These are phyloP conservation scores for Rhodeus uyekii DNA, from an alignment of 2,797 vertebrate genomes.

Conservation along the genomic window DNA sequence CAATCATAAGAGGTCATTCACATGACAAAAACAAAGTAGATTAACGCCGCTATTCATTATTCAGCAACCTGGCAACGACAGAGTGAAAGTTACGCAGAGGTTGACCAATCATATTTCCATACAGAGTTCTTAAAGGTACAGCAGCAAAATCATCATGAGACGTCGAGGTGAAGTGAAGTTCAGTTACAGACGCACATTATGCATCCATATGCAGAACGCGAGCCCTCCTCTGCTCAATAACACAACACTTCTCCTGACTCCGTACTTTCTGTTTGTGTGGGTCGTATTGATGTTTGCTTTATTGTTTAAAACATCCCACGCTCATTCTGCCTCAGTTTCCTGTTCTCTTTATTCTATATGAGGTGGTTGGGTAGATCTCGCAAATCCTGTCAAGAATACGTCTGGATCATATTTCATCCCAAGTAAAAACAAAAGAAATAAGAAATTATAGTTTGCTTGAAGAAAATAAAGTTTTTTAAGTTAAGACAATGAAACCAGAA, in stretches of 20 bases:
- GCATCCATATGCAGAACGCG: too few relatives aligned
- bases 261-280: conserved; percentile 11
- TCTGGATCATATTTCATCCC: not conserved
- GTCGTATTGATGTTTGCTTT: conserved; percentile 9
- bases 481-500: not conserved
- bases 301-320: not conserved
- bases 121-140: not conserved
- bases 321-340: not conserved
- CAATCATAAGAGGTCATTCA: conserved; percentile 1
- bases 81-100: not conserved
- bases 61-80: not conserved
- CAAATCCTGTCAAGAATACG: not conserved
- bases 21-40: not conserved
- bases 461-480: not conserved
- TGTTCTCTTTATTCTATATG: conserved; percentile 2
- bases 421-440: not conserved
- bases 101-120: not conserved
- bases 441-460: not conserved
- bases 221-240: too few relatives aligned
- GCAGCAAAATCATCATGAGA: not conserved
- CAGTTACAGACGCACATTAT: conserved; percentile 32
- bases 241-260: conserved; percentile 61
- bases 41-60: not conserved
- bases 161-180: not conserved
- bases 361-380: not conserved